Evolutionary conservation across 1,140 invertebrate species (phyloP), one percentile per base, ranked within the genome.

Genomic region (Zaprionus nigranus): DNA sequence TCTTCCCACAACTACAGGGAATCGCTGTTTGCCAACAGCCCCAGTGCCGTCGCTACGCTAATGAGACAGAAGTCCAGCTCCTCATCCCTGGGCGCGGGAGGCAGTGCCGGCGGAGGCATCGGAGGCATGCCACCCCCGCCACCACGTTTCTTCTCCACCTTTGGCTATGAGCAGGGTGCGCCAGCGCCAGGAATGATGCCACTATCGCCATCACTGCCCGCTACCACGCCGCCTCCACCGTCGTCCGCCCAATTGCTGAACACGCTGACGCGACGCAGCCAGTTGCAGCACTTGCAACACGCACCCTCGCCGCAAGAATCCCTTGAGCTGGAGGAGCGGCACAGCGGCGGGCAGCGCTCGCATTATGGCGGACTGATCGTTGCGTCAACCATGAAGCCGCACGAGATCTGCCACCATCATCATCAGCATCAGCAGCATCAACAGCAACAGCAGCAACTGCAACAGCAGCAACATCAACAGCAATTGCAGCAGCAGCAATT

Each of bases 1-100:
- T 46, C n/a, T 46, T 20, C n/a, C 40, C 6, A 17, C 40, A 3
- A 17, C 40, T 46, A 20, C 77, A 93, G 92, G 70, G 92, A 93
- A 74, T 93, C 92, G 63, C 78, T 93, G 70, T 93, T 92, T 82
- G 90, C 85, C 57, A 88, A 92, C 81, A 90, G 85, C 26, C 82
- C 85, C 36, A 71, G 75, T 62, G 77, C 82, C 60, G 65, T 86
- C 40, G 72, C 78, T 54, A 83, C 87, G 38, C 73, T 91, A 80
- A 90, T 91, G 83, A 82, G 90, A 75, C 90, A 91, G 64, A 92
- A 91, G 82, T 92, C 91, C 46, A 83, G 78, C 74, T 82, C 82
- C 20, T 88, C 84, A 0, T 92, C 90, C 30, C 17, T 82, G 64
- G 78, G 74, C 22, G 83, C 53, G 0, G 65, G n/a, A n/a, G n/a